Evolutionary conservation across 2,888 invertebrate species (phyloP), one percentile per base, ranked within the genome.

Genomic region (Ceramica pisi): DNA sequence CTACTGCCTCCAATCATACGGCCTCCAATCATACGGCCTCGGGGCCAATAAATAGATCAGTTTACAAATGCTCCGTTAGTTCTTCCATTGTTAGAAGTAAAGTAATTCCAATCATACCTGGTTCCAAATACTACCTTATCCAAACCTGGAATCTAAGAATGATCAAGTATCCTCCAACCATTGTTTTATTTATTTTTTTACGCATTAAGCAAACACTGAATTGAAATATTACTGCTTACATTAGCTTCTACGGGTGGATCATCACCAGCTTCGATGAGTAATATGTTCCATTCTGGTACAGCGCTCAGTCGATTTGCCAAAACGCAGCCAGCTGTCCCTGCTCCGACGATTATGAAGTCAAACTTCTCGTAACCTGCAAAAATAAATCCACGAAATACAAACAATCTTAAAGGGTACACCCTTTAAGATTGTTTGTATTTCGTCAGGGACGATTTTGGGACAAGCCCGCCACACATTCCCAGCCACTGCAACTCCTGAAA

Each of bases 51-150:
- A 16, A 93, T 89, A 57, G 89, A 77, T 67, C 88, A 86, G 67
- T 90, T 86, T 63, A 87, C 85, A 41, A 92, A 93, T 96, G 97
- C 98, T 86, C 98, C 93, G 89, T 98, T 98, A 0, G 97, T 96
- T 63, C 95, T 97, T 38, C 97, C 97, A 88, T 98, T 97, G 0
- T 98, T 97, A 85, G 98, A 97, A 0, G 98, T 98, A 89, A 97
- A 97, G 90, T 98, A 98, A 88, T 97, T 97, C 98, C 98, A 98
- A 89, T 98, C 98, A 67, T 98, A 92, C 86, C 85, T 63, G 4
- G 88, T 94, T 84, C 97, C 53, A 16, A 12, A 16, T 1, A 71
- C 2, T 0, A 3, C 12, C 1, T 10, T 19, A 6, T 57, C n/a
- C 1, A 67, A 12, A n/a, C 31, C 59, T 59, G 70, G 70, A 53